Base-by-base conservation (phyloP, 2,113 vertebrate species). In the Cromileptes altivelis region DNA sequence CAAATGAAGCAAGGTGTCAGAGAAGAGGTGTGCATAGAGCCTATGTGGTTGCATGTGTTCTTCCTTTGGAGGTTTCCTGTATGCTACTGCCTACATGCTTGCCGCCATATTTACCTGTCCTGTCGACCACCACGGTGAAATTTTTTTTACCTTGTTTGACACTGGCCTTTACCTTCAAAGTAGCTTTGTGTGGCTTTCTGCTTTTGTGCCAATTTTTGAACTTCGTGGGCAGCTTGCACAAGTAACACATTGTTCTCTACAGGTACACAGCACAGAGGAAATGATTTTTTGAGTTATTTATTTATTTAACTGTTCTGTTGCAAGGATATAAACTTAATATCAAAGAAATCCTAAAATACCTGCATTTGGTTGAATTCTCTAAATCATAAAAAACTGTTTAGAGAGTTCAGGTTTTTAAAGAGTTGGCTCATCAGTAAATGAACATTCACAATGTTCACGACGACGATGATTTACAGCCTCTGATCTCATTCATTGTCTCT, bases 61-160 rank as follows among this genome's bases (percentile, higher is more conserved):
- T 93, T 93, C 89, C 89, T 88, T 69, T 71, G 42, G 80, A 85
- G 88, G 93, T 91, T 93, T 94, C 92, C 92, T 93, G 93, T 93
- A 18, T 82, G 87, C 87, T 84, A 60, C 87, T 83, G 84, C 67
- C 75, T 78, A 33, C 80, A 78, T 76, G 77, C 53, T 85, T 88
- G 80, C 82, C 75, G 82, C 56, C 6, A 17, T 90, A 77, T 91
- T 86, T 81, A 94, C 92, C 93, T 94, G 93, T 90, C 87, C 81
- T 87, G 42, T 25, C 56, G 88, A 85, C 90, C 92, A 92, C 89
- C 86, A 18, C 80, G 62, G 23, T 70, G 68, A 85, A 81, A 75
- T 70, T 78, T 73, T 9, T 56, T 56, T 50, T 9, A 83, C 62
- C 84, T 69, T 69, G 17, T 58, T 37, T 71, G 15, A 80, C 61